Evolutionary conservation across 2,888 invertebrate species (phyloP).

Genomic region (Exocentrus adspersus): DNA sequence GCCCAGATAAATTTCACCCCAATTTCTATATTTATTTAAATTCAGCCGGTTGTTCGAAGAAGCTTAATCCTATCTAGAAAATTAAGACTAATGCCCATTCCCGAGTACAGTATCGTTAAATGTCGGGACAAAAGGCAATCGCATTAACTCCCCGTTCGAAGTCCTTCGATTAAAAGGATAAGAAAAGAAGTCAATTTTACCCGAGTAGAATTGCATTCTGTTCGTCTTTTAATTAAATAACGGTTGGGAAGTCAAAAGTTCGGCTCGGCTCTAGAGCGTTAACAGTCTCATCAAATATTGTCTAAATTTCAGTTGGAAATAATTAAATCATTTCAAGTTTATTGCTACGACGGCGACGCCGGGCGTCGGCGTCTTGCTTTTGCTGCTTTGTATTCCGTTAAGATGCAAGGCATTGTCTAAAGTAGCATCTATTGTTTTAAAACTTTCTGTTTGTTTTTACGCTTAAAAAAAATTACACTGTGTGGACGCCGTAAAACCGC

Average conservation of each 20-base stretch:
- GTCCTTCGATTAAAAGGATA: conserved; percentile 17
- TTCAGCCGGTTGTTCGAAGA: background rate
- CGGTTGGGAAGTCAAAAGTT: conserved; percentile 20
- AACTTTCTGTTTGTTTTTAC: too few relatives aligned
- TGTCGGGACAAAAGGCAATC: conserved; percentile 14
- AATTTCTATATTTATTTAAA: background rate
- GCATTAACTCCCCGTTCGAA: conserved; percentile 14
- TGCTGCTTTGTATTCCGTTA: too few relatives aligned
- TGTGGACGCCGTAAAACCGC: too few relatives aligned
- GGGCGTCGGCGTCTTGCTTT: too few relatives aligned
- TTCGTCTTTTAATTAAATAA: conserved; percentile 26
- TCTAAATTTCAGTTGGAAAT: background rate
- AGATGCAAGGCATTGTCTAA: background rate
- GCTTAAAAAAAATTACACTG: too few relatives aligned
- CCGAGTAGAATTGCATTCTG: conserved; percentile 27
- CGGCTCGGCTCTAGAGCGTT: background rate
- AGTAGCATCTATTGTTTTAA: background rate
- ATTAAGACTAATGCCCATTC: background rate
- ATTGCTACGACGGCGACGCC: background rate
- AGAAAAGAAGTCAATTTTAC: conserved; percentile 27
- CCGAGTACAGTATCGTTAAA: background rate
- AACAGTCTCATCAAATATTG: background rate
- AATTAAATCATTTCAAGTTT: conserved; percentile 1
- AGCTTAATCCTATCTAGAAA: background rate
- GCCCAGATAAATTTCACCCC: too few relatives aligned